phyloP scores from a whole-genome alignment of 1,140 invertebrate genomes.

The Magallana ariakensis region DNA sequence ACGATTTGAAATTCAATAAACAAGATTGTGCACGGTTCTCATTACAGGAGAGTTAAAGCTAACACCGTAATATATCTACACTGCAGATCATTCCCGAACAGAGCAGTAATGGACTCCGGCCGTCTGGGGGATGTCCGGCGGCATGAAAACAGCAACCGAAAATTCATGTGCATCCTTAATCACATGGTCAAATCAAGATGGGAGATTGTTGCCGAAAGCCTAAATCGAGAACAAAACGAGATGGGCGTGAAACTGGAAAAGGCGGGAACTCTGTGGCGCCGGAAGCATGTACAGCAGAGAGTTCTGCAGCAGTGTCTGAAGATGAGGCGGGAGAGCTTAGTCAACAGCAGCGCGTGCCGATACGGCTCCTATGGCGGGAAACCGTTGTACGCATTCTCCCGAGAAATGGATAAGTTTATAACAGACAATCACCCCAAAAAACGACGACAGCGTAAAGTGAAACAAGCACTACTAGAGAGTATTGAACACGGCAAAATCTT shows the following conservation, averaged over 20 bases:
- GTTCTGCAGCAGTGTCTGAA: conserved; percentile 61
- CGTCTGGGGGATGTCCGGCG: conserved; percentile 57
- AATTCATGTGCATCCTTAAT: conserved; percentile 62
- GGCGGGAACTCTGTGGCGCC: conserved; percentile 36
- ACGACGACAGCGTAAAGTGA: conserved; percentile 49
- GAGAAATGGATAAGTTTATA: conserved; percentile 61
- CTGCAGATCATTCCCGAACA: too few species aligned
- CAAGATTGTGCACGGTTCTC: too few species aligned
- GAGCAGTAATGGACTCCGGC: conserved; percentile 56
- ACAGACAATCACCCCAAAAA: conserved; percentile 57
- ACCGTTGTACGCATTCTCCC: conserved; percentile 54
- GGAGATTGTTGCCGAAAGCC: conserved; percentile 40
- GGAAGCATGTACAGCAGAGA: conserved; percentile 48
- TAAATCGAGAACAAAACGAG: conserved; percentile 54
- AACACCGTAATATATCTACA: too few species aligned
- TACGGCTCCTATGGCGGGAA: conserved; percentile 61
- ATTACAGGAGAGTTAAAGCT: too few species aligned
- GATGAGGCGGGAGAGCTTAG: conserved; percentile 53
- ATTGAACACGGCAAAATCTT: conserved; percentile 59
- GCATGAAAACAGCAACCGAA: conserved; percentile 59
- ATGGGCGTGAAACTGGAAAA: conserved; percentile 52
- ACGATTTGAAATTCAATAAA: too few species aligned
- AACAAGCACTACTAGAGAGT: conserved; percentile 51
- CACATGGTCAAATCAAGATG: conserved; percentile 57
- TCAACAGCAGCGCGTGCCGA: conserved; percentile 30